Conservation (phyloP, 2,113 vertebrate species). For the Acrocephalus kingi region DNA sequence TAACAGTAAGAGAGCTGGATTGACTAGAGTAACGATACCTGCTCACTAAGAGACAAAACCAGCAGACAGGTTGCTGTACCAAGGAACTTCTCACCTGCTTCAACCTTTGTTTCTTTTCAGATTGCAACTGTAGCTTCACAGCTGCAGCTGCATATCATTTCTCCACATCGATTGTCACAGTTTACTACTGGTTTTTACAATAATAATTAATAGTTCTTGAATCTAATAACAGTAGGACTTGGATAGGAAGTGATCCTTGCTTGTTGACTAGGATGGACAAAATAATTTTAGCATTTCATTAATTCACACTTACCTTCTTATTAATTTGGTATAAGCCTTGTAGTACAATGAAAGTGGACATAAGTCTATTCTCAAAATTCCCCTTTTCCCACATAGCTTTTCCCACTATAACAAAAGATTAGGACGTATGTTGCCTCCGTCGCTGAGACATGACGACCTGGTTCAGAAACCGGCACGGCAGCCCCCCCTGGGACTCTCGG, state of each 20-base stretch:
- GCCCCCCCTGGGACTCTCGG: no score
- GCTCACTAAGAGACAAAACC: neutral
- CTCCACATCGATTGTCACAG: rapidly evolving
- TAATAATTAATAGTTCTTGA: neutral
- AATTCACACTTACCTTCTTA: neutral
- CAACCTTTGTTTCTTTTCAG: neutral
- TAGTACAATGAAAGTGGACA: neutral
- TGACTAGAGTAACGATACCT: neutral
- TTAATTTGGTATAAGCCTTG: neutral
- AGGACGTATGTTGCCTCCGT: no score
- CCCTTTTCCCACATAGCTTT: conserved; percentile 22
- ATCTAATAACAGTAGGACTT: neutral
- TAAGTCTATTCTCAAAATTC: neutral
- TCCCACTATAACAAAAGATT: neutral
- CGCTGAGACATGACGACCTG: no score
- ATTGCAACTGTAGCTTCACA: neutral
- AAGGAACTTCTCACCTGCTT: neutral
- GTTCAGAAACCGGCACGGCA: no score
- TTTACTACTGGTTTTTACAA: neutral
- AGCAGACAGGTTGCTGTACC: neutral
- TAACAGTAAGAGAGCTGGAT: neutral
- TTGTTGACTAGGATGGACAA: neutral
- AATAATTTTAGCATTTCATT: neutral
- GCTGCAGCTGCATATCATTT: neutral
- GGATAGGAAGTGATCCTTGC: neutral